Conservation (phyloP, 2,113 vertebrate genomes). For the Lophochroa leadbeateri region DNA sequence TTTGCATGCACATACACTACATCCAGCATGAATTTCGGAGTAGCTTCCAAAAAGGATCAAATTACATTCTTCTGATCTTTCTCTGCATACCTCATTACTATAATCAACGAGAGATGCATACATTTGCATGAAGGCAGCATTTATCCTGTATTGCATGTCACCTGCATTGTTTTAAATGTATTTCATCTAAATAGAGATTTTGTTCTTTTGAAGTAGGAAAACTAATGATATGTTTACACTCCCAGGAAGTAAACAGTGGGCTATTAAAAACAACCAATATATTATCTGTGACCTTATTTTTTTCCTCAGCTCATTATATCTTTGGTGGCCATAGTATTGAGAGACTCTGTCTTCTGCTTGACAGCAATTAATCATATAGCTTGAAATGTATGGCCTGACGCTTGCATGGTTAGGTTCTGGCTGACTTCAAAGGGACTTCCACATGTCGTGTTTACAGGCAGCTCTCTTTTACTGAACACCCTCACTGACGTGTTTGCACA, state of each 20-base stretch:
- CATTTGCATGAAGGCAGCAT: not conserved
- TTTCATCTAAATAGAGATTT: not conserved
- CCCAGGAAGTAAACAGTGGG: not conserved
- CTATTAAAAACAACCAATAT: not conserved
- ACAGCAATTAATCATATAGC: not conserved
- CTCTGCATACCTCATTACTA: not conserved
- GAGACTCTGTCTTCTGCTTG: not conserved
- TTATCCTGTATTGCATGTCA: not conserved
- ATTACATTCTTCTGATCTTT: not conserved
- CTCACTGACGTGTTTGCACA: slow-evolving; percentile 15
- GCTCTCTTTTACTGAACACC: not conserved
- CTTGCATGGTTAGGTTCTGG: not conserved
- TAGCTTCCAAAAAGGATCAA: not conserved
- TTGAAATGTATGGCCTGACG: not conserved
- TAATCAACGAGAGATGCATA: not conserved
- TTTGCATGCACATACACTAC: not conserved
- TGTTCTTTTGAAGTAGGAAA: slow-evolving; percentile 27
- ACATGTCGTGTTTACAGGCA: not conserved
- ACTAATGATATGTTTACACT: slow-evolving; percentile 15
- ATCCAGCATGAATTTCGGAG: not conserved
- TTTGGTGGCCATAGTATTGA: not conserved
- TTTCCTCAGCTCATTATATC: not conserved
- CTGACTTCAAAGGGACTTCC: slow-evolving; percentile 50
- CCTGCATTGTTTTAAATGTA: not conserved
- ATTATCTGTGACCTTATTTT: not conserved